A percentile compares a stretch with the other conserved stretches of the same genome.
Evolutionary conservation across 2,888 invertebrate species (phyloP).

Genomic region (Heliconius ethilla): DNA sequence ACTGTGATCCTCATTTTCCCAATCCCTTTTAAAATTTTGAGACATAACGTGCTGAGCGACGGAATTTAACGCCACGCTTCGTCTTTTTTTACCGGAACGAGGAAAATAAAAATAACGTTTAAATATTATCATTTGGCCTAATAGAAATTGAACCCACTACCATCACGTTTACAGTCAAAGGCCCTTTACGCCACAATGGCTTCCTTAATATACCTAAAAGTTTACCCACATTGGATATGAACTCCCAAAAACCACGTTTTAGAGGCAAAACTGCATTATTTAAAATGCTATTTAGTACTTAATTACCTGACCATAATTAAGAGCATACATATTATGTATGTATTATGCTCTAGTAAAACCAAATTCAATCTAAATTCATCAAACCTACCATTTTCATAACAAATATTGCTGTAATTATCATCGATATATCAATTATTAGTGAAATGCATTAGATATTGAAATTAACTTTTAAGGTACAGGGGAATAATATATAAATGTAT

Average conservation of each 20-base stretch:
- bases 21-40: too few relatives aligned
- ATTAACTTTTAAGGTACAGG: too few relatives aligned
- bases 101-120: too few relatives aligned
- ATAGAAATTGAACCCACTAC: too few relatives aligned
- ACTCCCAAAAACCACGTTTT: background rate
- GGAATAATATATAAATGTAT: too few relatives aligned
- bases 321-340: background rate
- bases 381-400: background rate
- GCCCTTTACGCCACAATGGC: background rate
- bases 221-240: background rate
- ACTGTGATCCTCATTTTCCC: too few relatives aligned
- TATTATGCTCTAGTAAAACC: background rate
- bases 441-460: background rate
- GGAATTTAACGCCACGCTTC: too few relatives aligned
- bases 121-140: too few relatives aligned
- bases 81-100: too few relatives aligned
- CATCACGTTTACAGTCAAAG: too few relatives aligned
- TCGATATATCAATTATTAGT: background rate
- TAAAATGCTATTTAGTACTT: background rate
- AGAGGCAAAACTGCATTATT: background rate
- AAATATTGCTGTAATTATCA: background rate
- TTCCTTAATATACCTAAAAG: background rate
- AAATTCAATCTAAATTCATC: background rate
- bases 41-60: too few relatives aligned
- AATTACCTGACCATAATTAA: background rate